Percentiles rank a stretch among this genome's conserved stretches.
These are phyloP conservation scores for Bradypodion ventrale DNA, from an alignment of 2,797 vertebrate genomes.

Conservation along the genomic window DNA sequence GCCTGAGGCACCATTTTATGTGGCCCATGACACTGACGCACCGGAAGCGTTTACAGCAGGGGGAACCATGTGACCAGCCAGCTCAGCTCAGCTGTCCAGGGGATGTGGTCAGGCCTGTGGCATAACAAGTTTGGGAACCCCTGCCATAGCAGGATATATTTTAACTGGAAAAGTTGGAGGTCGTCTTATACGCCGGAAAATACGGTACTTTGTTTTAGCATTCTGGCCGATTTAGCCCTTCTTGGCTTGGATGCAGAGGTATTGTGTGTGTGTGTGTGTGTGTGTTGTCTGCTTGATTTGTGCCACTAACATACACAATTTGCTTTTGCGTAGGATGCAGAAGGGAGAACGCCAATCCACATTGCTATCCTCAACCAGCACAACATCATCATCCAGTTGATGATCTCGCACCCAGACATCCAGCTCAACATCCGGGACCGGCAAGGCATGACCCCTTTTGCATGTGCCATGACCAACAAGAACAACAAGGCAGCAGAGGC, in stretches of 20 bases:
- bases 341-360: constrained; percentile 93
- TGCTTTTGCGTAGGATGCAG: constrained; percentile 85
- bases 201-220: neutral
- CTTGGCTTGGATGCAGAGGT: neutral
- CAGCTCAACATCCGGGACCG: constrained; percentile 91
- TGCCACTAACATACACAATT: neutral
- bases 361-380: constrained; percentile 97
- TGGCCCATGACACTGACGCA: too few relatives aligned
- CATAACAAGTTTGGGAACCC: too few relatives aligned
- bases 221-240: neutral
- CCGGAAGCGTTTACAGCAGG: too few relatives aligned
- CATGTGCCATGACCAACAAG: constrained; percentile 97
- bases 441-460: constrained; percentile 96
- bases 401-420: constrained; percentile 96
- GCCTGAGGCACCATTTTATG: too few relatives aligned
- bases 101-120: too few relatives aligned
- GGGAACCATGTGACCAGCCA: too few relatives aligned
- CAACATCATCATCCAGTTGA: constrained; percentile 92
- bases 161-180: too few relatives aligned
- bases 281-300: neutral
- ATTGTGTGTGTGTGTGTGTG: neutral
- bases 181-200: too few relatives aligned
- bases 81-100: too few relatives aligned
- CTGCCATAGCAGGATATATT: too few relatives aligned
- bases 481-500: constrained; percentile 98